Evolutionary conservation across 64 coral and sea anemone species (phyloP).

Genomic region (Hydrozoanthus tunicans): DNA sequence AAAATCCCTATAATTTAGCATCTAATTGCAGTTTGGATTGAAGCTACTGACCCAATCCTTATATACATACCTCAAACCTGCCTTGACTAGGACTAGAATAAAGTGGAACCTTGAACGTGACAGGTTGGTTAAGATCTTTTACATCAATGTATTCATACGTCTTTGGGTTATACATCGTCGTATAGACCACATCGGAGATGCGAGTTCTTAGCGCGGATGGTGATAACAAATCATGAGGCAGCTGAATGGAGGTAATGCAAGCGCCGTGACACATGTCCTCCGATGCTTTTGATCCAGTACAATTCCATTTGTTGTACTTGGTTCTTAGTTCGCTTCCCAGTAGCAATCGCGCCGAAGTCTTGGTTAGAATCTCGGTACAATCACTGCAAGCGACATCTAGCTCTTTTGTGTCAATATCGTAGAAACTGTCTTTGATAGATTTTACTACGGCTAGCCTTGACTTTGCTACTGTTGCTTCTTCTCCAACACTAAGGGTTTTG

Average conservation of each 20-base stretch:
- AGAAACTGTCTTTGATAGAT: constrained; percentile 4
- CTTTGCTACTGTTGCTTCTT: not conserved
- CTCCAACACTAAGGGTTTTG: constrained; percentile 1
- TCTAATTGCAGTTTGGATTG: not conserved
- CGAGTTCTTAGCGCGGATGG: constrained; percentile 15
- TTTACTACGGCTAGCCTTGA: constrained; percentile 22
- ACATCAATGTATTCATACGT: constrained; percentile 34
- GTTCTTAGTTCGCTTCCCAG: constrained; percentile 7
- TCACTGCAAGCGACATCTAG: not conserved
- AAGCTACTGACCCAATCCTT: not conserved
- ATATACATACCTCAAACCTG: constrained; percentile 5
- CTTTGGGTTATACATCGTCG: constrained; percentile 28
- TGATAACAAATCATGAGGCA: constrained; percentile 18
- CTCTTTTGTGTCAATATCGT: not conserved
- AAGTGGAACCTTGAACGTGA: constrained; percentile 39
- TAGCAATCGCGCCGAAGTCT: not conserved
- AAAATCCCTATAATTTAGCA: too few species aligned
- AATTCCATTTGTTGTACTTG: constrained; percentile 23
- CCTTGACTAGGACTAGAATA: constrained; percentile 6
- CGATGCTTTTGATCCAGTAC: constrained; percentile 15
- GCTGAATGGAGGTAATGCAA: constrained; percentile 39
- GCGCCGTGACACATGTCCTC: constrained; percentile 35
- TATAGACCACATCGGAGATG: constrained; percentile 43
- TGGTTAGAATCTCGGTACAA: not conserved
- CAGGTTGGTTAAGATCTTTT: not conserved